Conservation (phyloP, 1,140 invertebrate genomes). For the Camponotus pennsylvanicus region DNA sequence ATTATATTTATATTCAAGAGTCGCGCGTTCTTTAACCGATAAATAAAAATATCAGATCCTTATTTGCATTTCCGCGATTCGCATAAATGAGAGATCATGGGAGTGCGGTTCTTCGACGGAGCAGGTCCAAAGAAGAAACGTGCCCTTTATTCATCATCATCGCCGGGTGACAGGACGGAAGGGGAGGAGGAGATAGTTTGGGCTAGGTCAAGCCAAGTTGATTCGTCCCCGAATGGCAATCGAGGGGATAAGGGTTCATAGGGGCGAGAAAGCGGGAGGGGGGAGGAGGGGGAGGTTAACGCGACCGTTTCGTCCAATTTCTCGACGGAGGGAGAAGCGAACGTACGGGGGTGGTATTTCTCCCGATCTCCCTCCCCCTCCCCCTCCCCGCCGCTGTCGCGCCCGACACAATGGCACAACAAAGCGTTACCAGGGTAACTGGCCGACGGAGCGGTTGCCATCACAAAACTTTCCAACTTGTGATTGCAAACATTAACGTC, state of each 20-base stretch:
- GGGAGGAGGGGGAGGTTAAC: background rate
- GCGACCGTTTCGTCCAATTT: constrained; percentile 58
- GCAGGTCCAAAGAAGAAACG: constrained; percentile 41
- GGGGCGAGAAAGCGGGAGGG: no score
- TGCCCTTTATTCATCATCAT: background rate
- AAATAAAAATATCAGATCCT: background rate
- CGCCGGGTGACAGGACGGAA: background rate
- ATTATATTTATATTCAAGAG: background rate
- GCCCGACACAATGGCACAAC: constrained; percentile 78
- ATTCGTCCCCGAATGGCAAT: constrained; percentile 51
- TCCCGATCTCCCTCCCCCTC: background rate
- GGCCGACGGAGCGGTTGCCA: constrained; percentile 78
- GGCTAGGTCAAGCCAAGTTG: constrained; percentile 74
- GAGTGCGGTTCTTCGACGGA: background rate
- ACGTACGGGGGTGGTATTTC: constrained; percentile 49
- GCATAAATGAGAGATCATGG: background rate
- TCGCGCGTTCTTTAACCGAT: background rate
- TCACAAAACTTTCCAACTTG: constrained; percentile 82
- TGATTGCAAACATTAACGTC: constrained; percentile 77
- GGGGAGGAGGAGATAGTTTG: constrained; percentile 51
- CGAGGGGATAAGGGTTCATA: constrained; percentile 41
- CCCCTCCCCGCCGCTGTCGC: constrained; percentile 5
- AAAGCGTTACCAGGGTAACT: constrained; percentile 82
- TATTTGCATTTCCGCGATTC: constrained; percentile 62
- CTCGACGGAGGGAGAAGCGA: background rate